Conservation (phyloP, 2,113 vertebrate genomes). For the Pachycephala philippinensis region DNA sequence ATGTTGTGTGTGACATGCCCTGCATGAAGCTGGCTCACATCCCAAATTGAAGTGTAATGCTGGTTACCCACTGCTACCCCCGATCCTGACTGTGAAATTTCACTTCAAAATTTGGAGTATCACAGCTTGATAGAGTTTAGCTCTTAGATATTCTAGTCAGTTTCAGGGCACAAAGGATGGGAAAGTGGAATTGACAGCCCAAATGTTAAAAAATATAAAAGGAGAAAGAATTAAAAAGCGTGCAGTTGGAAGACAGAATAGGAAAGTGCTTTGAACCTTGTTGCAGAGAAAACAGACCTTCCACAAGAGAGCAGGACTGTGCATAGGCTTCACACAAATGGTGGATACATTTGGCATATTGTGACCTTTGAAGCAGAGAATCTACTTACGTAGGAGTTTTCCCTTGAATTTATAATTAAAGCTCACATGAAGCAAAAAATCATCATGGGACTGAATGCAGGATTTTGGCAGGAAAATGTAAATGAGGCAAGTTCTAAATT, state of each 20-base stretch:
- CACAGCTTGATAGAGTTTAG: not conserved
- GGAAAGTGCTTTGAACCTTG: not conserved
- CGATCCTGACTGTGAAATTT: not conserved
- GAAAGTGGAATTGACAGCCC: not conserved
- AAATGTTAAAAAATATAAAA: not conserved
- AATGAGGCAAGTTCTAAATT: not conserved
- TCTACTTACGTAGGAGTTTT: not conserved
- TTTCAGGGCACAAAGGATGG: not conserved
- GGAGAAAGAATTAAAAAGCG: not conserved
- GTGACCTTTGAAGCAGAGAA: not conserved
- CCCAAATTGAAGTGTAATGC: too few species aligned
- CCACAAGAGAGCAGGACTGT: fast-evolving
- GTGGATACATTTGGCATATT: not conserved
- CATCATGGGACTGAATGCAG: not conserved
- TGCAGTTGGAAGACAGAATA: not conserved
- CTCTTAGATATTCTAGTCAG: not conserved
- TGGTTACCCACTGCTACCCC: not conserved
- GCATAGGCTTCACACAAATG: not conserved
- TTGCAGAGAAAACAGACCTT: not conserved
- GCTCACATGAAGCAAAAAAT: not conserved
- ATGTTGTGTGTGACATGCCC: not conserved
- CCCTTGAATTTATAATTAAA: not conserved
- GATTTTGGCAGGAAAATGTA: not conserved
- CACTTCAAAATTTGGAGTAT: not conserved
- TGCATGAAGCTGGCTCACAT: not conserved